phyloP scores from a whole-genome alignment of 1,140 invertebrate species.

The Rhyzopertha dominica region DNA sequence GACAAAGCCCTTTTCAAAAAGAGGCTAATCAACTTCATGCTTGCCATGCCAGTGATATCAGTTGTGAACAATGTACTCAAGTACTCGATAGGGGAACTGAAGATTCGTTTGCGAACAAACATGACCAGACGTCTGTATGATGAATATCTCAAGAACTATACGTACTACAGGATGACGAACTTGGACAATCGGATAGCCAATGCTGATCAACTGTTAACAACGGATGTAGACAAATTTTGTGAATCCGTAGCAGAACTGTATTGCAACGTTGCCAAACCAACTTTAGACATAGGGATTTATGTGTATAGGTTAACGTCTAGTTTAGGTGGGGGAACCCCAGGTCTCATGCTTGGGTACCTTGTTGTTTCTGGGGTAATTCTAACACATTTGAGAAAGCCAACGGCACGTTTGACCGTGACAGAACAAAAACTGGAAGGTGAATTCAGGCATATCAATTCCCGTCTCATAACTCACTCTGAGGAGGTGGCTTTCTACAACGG shows the following conservation, averaged over 20 bases:
- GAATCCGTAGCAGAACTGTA: slow-evolving; percentile 92
- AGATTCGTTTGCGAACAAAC: slow-evolving; percentile 84
- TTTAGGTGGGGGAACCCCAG: slow-evolving; percentile 77
- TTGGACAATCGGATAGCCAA: slow-evolving; percentile 92
- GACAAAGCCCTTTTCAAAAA: slow-evolving; percentile 70
- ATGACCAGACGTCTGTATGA: slow-evolving; percentile 82
- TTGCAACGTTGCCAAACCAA: slow-evolving; percentile 95
- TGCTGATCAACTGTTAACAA: slow-evolving; percentile 93
- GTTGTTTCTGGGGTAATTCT: slow-evolving; percentile 76
- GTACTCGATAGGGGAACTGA: slow-evolving; percentile 90
- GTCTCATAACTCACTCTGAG: slow-evolving; percentile 95
- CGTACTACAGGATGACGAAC: slow-evolving; percentile 96
- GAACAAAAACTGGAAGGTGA: slow-evolving; percentile 98
- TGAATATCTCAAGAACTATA: slow-evolving; percentile 93
- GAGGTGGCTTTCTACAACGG: slow-evolving; percentile 98
- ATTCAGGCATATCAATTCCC: slow-evolving; percentile 93
- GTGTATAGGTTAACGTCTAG: slow-evolving; percentile 82
- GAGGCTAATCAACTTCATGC: slow-evolving; percentile 70
- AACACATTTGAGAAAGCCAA: slow-evolving; percentile 77
- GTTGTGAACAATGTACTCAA: slow-evolving; percentile 90
- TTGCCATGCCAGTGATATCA: slow-evolving; percentile 78
- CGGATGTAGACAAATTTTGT: slow-evolving; percentile 97
- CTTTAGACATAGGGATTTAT: slow-evolving; percentile 92
- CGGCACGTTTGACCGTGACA: slow-evolving; percentile 81
- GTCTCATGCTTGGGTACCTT: slow-evolving; percentile 80